Base-by-base conservation (phyloP, 1,140 invertebrate genomes). In the Sycophaga agraensis region DNA sequence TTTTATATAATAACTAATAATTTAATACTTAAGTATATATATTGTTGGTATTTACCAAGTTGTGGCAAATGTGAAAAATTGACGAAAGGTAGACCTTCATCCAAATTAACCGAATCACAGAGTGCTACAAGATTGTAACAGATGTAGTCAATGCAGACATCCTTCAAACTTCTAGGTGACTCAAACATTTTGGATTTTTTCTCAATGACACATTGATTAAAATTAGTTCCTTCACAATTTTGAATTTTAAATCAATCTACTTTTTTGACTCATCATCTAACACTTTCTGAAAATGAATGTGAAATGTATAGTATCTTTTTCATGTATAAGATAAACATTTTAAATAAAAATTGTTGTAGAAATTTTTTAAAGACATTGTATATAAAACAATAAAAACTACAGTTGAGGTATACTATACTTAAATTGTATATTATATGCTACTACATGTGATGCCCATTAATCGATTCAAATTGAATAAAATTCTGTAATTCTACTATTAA, bases 71-170 rank as follows among this genome's bases (percentile, higher is more conserved):
- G n/a, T n/a, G n/a, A n/a, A n/a, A n/a, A n/a, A n/a, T 45, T 16
- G 64, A n/a, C 31, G 42, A 48, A 56, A 43, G 57, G 45, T 62
- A 70, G 69, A 40, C 35, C 65, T 4, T 34, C 59, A 40, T 79
- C 74, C 12, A 68, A 69, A 56, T 68, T 69, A 40, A 76, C 70
- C 19, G 80, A 69, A 42, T 86, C 80, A 72, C 85, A 88, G n/a
- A 89, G 73, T 19, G 80, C 79, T 48, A 82, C 73, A 39, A 90
- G 79, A 74, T 90, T 88, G 63, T 87, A 85, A 73, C 87, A 88
- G 57, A 90, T 88, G 69, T 84, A 87, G 63, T 89, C 86, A 9
- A 90, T 79, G 73, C 88, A 90, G 63, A 84, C 81, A 59, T 88
- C 85, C 71, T 89, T 86, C 37, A 91, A 81, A 59, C 84, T 82